Evolutionary conservation across 2,113 vertebrate genomes (phyloP), one percentile per base, ranked within the genome.

Genomic region (Calyptomena viridis): DNA sequence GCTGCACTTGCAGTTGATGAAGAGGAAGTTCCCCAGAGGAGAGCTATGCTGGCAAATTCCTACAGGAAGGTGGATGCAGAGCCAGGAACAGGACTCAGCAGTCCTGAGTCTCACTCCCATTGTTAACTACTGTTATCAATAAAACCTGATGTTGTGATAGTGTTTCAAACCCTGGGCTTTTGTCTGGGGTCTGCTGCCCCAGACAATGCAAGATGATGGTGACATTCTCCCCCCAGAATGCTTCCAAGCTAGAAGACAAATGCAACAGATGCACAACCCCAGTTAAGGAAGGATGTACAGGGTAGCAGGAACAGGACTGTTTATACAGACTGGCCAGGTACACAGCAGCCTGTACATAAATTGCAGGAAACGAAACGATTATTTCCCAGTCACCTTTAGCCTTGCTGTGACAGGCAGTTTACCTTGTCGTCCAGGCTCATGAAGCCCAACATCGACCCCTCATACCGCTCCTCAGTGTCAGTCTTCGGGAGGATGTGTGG

Each of bases 361-460:
- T 62, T 39, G n/a, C 60, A 87, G 83, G 73, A 94, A 87, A 28
- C 72, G 35, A 55, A 89, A 47, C 0, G 3, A 37, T 58, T 62
- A 13, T 49, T 75, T 62, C 53, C 25, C 46, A 28, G 50, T 14
- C 52, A 21, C 46, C 50, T 55, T 33, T 13, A 85, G 80, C n/a
- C 69, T 60, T 39, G 72, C 87, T 33, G 27, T 28, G 76, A 27
- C 3, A 56, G 50, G 16, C 25, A 4, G 17, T 44, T 96, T 97
- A 99, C 99, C 99, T 98, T 62, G 1, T 89, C 82, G 30, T 99
- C 98, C 39, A 99, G 95, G 93, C 98, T 99, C 98, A 99, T 97
- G 96, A 98, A 99, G 63, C 99, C 99, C 62, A 99, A 93, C 63
- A 98, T 95, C 9, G 98, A 97, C 12, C 98, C 98, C 1, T 95